Evolutionary conservation across 2,113 vertebrate genomes (phyloP), one percentile per base, ranked within the genome.

Genomic region (Gymnarchus niloticus): DNA sequence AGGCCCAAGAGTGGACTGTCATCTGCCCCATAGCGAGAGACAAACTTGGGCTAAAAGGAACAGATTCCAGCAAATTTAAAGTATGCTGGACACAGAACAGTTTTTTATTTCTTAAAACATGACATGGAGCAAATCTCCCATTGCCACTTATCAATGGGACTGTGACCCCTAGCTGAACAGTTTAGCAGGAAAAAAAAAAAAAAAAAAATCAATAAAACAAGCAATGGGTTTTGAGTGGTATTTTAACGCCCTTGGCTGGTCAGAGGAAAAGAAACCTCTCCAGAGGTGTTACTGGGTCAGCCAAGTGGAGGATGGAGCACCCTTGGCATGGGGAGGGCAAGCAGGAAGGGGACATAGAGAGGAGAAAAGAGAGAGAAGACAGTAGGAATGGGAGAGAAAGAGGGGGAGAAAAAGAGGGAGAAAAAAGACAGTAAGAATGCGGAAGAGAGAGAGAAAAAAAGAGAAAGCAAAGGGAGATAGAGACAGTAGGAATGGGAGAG

Each of bases 401-500:
- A 33, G 25, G 9, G 33, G 6, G 21, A 41, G 46, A 0, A 4
- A 6, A 8, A 28, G 46, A 54, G 33, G 48, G 23, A 21, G 25
- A 1, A 46, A 51, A 19, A 21, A 21, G 14, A 21, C 23, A 1
- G 23, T 14, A 49, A 41, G 44, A 0, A 48, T 12, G 33, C 33
- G 1, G 37, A 3, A 76, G 69, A 4, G 14, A 76, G 25, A 76
- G 37, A 76, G 69, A 76, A 33, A 1, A 28, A 44, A 28, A 28
- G 37, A 76, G 69, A 14, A 44, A 28, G 37, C 14, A 19, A 76
- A 5, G 41, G 21, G 41, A 6, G 5, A 76, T 17, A 46, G 19
- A 76, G 69, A 76, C 17, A 76, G 41, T 12, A 76, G 78, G 83
- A 87, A 86, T 88, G 89, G 87, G 91, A 89, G 89, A 86, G 90